Conservation (phyloP, 2,797 vertebrate species). For the Taeniopygia guttata region DNA sequence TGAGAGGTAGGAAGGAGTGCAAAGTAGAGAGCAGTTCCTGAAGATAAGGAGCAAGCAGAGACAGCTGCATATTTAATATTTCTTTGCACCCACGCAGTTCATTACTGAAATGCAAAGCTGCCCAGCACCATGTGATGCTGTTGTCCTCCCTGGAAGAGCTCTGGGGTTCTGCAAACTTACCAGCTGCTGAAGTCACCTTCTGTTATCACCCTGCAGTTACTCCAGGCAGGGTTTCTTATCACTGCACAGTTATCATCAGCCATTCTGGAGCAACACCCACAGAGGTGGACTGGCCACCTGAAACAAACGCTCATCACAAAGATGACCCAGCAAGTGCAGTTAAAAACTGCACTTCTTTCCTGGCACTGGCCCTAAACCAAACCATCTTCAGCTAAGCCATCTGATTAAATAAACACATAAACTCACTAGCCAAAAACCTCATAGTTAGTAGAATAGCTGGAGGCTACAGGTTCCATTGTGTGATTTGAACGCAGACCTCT, state of each 20-base stretch:
- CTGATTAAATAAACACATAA: background rate
- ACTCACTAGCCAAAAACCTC: background rate
- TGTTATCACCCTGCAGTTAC: background rate
- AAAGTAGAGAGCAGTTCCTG: background rate
- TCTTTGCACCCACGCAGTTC: background rate
- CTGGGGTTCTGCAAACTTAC: background rate
- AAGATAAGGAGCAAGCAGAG: background rate
- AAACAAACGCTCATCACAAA: accelerated
- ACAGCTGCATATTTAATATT: background rate
- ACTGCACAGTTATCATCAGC: background rate
- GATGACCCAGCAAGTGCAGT: background rate
- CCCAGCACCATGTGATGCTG: accelerated
- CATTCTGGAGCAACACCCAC: background rate
- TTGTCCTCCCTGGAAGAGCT: background rate
- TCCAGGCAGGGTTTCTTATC: background rate
- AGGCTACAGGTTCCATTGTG: background rate
- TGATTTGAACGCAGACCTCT: background rate
- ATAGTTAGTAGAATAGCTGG: background rate
- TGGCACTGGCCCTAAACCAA: background rate
- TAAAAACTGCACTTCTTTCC: background rate
- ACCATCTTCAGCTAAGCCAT: background rate
- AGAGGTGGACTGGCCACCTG: background rate
- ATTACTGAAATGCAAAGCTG: background rate
- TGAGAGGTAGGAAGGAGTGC: background rate
- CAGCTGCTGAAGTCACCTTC: background rate